A percentile compares a stretch with the other conserved stretches of the same genome.
These are phyloP conservation scores for Bos javanicus DNA, from an alignment of 2,113 vertebrate species.

Conservation along the genomic window DNA sequence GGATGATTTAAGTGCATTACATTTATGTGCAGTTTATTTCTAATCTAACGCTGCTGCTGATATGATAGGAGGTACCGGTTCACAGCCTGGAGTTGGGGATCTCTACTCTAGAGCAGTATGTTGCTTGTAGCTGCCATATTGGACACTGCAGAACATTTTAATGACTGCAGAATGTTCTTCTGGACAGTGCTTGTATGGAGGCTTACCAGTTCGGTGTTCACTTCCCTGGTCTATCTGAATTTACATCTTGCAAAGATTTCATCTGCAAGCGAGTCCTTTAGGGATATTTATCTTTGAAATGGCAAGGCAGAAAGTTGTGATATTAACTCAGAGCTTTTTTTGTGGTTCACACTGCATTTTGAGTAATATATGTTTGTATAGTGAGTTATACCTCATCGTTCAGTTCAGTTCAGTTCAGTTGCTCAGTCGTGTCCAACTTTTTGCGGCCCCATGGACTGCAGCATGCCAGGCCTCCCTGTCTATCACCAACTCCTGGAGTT, in stretches of 20 bases:
- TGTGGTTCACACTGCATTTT: neutral
- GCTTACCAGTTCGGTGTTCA: neutral
- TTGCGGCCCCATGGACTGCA: neutral
- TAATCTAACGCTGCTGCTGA: neutral
- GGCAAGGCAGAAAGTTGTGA: neutral
- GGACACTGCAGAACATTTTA: neutral
- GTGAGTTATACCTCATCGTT: neutral
- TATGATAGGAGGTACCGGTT: neutral
- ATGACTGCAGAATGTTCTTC: neutral
- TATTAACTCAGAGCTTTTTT: neutral
- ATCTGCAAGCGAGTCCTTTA: neutral
- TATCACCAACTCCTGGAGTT: neutral
- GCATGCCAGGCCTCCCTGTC: neutral
- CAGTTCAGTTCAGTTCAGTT: neutral
- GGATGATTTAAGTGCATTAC: neutral
- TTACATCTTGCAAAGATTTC: neutral
- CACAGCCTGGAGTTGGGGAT: neutral
- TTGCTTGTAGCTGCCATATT: neutral
- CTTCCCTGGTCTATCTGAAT: neutral
- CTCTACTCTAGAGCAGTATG: neutral
- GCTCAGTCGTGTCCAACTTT: neutral
- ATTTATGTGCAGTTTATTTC: neutral
- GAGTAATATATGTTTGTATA: neutral
- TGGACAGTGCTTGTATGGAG: neutral
- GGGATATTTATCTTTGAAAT: neutral